Base-by-base conservation (phyloP, 2,888 invertebrate species). In the Cantharis nigra region DNA sequence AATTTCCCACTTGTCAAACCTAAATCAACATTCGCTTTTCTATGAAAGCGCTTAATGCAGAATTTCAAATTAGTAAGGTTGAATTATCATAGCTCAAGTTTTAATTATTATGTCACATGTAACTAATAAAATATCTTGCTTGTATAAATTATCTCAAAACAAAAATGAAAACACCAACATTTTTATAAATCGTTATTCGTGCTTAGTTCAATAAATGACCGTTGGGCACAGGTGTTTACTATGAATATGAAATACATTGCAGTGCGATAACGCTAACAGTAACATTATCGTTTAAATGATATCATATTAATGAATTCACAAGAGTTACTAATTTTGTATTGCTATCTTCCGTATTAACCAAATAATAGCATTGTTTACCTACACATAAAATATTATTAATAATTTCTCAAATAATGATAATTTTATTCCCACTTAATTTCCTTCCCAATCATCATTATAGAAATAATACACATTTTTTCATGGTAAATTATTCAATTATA, bases 151-250 rank as follows among this genome's bases (percentile, higher is more conserved):
- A 49, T n/a, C n/a, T 49, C 49, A 49, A 0, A 16, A 49, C n/a
- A n/a, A 13, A 49, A 49, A 49, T 49, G 49, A 49, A 9, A 49
- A 63, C 71, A 18, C 71, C 63, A 9, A 67, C 75, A 79, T 80
- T 80, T 80, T 79, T 79, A 77, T 67, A 70, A 75, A 72, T 77
- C 79, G 80, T 80, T 80, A 80, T 79, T 80, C 80, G 78, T 79
- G 79, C 79, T 80, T 79, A 77, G 80, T 79, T 77, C 81, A 78
- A 79, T 80, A 81, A 81, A 81, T 81, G 81, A 81, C 80, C 80
- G 72, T 75, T 78, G 75, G 80, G 75, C 79, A 75, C 80, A 80
- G 80, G 79, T 80, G 80, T 78, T 69, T 30, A 78, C 78, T 80
- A 80, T 80, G 80, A 80, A 80, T 80, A 74, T 74, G 71, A 78